These are phyloP conservation scores for Anas capensis DNA, from an alignment of 2,797 vertebrate species.

Conservation along the genomic window DNA sequence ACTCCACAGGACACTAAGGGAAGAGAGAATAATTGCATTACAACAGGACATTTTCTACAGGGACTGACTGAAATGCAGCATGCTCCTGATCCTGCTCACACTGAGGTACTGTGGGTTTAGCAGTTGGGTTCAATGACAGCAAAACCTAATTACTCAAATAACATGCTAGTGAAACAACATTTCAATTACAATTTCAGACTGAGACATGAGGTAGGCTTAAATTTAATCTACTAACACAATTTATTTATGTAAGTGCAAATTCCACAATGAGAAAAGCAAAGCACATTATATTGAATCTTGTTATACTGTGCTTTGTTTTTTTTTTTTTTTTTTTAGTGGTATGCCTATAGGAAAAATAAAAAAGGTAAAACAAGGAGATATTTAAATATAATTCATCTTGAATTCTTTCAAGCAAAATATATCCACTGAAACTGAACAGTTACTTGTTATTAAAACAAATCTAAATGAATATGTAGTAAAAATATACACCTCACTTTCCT, in stretches of 20 bases:
- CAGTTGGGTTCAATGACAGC: neutral
- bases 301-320: neutral
- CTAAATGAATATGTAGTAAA: neutral
- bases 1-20: slow-evolving; percentile 44
- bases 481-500: neutral
- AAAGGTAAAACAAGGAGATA: neutral
- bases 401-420: slow-evolving; percentile 2
- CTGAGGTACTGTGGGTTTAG: neutral
- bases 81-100: neutral
- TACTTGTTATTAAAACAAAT: neutral
- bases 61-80: slow-evolving; percentile 6
- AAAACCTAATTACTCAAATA: neutral
- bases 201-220: neutral
- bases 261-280: neutral
- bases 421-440: neutral
- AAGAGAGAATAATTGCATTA: slow-evolving; percentile 39
- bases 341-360: neutral
- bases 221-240: neutral
- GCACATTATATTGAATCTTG: neutral
- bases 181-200: neutral
- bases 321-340: neutral
- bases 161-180: neutral
- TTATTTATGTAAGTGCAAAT: neutral
- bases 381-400: neutral
- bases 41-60: neutral